phyloP scores from a whole-genome alignment of 2,113 vertebrate genomes.

The Coracopsis vasa region DNA sequence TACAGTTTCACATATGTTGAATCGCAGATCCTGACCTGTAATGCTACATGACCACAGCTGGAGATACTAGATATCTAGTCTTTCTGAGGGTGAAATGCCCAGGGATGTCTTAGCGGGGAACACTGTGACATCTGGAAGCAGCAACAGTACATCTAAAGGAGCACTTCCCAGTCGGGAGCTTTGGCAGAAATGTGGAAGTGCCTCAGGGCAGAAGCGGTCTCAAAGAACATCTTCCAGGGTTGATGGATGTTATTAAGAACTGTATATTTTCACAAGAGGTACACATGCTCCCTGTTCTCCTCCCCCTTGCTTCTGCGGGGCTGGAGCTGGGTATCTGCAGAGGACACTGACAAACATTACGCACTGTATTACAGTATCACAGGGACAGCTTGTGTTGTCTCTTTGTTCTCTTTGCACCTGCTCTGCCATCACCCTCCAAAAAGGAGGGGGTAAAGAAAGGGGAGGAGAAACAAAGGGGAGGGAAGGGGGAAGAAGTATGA shows the following conservation, averaged over 20 bases:
- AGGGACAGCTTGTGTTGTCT: not conserved
- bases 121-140: not conserved
- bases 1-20: not conserved
- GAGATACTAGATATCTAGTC: not conserved
- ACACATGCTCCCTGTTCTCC: not conserved
- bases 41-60: not conserved
- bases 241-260: not conserved
- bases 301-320: not conserved
- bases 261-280: not conserved
- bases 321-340: not conserved
- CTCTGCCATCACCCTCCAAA: accelerated
- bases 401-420: not conserved
- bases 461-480: accelerated
- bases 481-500: accelerated
- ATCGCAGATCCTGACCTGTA: not conserved
- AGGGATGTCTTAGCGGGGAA: not conserved
- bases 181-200: not conserved
- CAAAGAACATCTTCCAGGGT: not conserved
- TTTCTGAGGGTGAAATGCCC: not conserved
- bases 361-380: accelerated
- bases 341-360: not conserved
- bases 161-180: not conserved
- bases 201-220: not conserved
- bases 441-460: not conserved
- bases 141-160: not conserved